Conservation (phyloP, 2,113 vertebrate species). For the Coracopsis vasa region DNA sequence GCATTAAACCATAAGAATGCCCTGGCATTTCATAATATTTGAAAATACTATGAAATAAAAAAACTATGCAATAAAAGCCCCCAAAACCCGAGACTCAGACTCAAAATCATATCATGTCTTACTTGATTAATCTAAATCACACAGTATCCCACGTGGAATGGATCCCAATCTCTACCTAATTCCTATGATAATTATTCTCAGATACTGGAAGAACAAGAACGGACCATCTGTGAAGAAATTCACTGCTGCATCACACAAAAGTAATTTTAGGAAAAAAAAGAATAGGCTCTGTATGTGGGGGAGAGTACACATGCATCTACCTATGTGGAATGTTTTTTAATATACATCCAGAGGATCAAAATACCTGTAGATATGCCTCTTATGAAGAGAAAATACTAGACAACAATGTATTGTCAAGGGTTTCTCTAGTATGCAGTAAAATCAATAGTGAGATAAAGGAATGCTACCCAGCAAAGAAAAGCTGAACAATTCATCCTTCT, state of each 20-base stretch:
- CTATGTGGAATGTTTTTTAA: not conserved
- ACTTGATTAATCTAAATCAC: not conserved
- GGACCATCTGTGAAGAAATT: constrained; percentile 25
- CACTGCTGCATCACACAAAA: not conserved
- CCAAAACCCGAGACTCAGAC: not conserved
- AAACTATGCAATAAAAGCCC: not conserved
- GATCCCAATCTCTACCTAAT: constrained; percentile 1
- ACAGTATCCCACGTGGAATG: not conserved
- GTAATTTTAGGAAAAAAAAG: not conserved
- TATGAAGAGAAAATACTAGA: not conserved
- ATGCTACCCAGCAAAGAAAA: not conserved
- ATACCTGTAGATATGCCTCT: not conserved
- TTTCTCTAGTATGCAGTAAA: not conserved
- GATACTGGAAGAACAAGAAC: not conserved
- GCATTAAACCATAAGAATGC: not conserved
- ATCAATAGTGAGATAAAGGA: not conserved
- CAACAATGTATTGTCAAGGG: not conserved
- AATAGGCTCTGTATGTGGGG: not conserved
- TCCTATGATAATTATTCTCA: constrained; percentile 11
- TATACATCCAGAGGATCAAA: not conserved
- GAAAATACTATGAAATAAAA: too few relatives aligned
- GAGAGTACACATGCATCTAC: too few relatives aligned
- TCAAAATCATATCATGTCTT: not conserved
- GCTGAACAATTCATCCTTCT: not conserved
- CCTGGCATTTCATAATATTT: not conserved